Evolutionary conservation across 2,888 invertebrate genomes (phyloP), one percentile per base, ranked within the genome.

Genomic region (Sclerodermus sp.): DNA sequence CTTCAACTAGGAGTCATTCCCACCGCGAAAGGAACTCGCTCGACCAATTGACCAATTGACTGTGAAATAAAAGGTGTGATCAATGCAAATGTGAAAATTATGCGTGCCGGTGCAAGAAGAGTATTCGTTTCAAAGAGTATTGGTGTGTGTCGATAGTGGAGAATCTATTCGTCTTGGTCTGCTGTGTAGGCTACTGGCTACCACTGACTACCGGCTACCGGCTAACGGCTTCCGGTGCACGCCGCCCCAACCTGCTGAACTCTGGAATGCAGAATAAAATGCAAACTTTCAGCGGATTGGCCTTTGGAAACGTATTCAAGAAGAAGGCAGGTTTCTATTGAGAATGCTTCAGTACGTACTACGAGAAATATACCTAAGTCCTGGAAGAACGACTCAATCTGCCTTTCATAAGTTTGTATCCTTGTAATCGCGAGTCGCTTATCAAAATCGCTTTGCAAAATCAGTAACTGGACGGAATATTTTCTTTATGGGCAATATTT

Each of bases 211-310:
- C 16, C 13, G 31, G 39, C 14, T 16, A 16, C 14, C 15, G 13
- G 16, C 10, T 18, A n/a, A 40, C 38, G 15, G n/a, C n/a, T n/a
- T n/a, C n/a, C 42, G 30, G 18, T 15, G 13, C 42, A 36, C 37
- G 38, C 17, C n/a, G 15, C n/a, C 13, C 14, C 29, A 39, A n/a
- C n/a, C n/a, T n/a, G n/a, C 13, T 14, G 14, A 39, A 13, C 37
- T 31, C 43, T 31, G 23, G 14, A 44, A 58, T 52, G 57, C 57
- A 62, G 44, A 60, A 57, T 45, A 71, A 70, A 55, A 74, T 74
- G 73, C 75, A 74, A 61, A 67, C 72, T 23, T 72, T 74, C 58
- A 71, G 70, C 57, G 68, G 69, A 45, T 70, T 74, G 42, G 72
- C 71, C 53, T 68, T 74, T 53, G 68, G 70, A 48, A 75, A 68